A percentile compares a stretch with the other conserved stretches of the same genome.
phyloP scores from a whole-genome alignment of 1,140 invertebrate species.

The Anagrus nilaparvatae region DNA sequence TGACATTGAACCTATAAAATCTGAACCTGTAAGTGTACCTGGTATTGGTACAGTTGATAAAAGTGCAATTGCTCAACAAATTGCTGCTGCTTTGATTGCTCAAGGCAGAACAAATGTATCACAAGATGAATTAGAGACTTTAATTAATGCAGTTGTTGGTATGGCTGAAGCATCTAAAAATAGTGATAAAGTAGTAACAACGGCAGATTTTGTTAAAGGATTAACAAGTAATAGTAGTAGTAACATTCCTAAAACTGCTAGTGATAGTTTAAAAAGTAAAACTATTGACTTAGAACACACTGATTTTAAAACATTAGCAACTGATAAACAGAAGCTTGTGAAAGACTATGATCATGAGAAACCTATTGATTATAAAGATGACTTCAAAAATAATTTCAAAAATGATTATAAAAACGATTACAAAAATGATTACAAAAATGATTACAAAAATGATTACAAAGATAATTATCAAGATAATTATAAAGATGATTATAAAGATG shows the following conservation, averaged over 20 bases:
- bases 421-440: too few species aligned
- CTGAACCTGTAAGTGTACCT: constrained; percentile 48
- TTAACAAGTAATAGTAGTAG: constrained; percentile 24
- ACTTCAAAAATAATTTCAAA: too few species aligned
- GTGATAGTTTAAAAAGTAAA: neutral
- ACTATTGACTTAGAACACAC: too few species aligned
- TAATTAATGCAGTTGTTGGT: constrained; percentile 65
- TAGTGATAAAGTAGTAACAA: constrained; percentile 43
- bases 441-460: too few species aligned
- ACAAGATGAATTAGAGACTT: constrained; percentile 60
- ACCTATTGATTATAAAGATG: constrained; percentile 10
- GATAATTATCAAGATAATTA: too few species aligned
- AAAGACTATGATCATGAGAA: constrained; percentile 1
- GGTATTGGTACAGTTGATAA: constrained; percentile 60
- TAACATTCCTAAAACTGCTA: neutral
- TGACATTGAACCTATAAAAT: constrained; percentile 26
- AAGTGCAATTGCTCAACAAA: constrained; percentile 62
- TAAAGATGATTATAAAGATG: too few species aligned
- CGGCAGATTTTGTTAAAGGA: constrained; percentile 43
- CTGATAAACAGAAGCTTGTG: too few species aligned
- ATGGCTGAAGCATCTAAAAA: constrained; percentile 50
- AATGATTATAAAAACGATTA: too few species aligned
- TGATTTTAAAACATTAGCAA: too few species aligned
- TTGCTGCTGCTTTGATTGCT: constrained; percentile 61
- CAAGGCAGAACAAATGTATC: constrained; percentile 70